Percentiles rank a stretch among this genome's conserved stretches.
Conservation (phyloP, 2,113 vertebrate species). For the Gasterosteus nipponicus region DNA sequence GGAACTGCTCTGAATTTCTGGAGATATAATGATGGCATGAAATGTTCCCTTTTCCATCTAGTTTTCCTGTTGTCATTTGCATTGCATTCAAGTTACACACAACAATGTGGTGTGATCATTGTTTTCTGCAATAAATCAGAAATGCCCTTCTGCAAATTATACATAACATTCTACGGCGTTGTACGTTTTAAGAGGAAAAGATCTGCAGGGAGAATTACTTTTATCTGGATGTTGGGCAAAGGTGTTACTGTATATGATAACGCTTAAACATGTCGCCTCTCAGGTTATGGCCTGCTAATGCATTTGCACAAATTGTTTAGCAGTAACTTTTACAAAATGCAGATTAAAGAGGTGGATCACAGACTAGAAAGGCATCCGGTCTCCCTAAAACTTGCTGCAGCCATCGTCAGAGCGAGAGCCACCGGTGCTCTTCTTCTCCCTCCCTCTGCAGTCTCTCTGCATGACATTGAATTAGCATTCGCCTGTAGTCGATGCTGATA, state of each 20-base stretch:
- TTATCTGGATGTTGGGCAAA: background rate
- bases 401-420: slow-evolving; percentile 27
- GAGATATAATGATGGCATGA: background rate
- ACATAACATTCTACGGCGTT: background rate
- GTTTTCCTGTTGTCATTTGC: background rate
- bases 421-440: slow-evolving; percentile 29
- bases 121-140: background rate
- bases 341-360: slow-evolving; percentile 34
- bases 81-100: background rate
- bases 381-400: slow-evolving; percentile 26
- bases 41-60: background rate
- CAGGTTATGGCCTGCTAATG: background rate
- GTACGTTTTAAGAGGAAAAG: background rate
- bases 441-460: slow-evolving; percentile 43
- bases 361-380: slow-evolving; percentile 25
- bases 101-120: background rate
- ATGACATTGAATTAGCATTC: slow-evolving; percentile 72
- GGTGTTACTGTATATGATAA: background rate
- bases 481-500: slow-evolving; percentile 69
- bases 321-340: background rate
- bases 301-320: background rate
- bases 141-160: background rate
- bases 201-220: background rate
- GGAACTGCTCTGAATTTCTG: background rate
- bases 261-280: background rate